Evolutionary conservation across 2,888 invertebrate genomes (phyloP).

Genomic region (Chalcosyrphus nemorum): DNA sequence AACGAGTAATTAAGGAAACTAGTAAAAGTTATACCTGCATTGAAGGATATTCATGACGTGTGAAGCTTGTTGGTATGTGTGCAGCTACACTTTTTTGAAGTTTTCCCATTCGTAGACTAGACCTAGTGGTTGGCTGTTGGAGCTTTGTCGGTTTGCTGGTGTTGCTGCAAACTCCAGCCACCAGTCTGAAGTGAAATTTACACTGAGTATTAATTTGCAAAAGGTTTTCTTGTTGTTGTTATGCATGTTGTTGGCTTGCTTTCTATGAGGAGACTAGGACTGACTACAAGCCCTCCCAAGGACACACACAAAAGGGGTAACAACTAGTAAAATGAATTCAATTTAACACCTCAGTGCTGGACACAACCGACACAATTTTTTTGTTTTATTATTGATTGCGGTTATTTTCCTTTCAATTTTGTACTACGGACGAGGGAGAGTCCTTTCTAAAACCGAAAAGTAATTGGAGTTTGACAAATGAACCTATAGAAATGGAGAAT

Average conservation of each 20-base stretch:
- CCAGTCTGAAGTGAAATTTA: constrained; percentile 36
- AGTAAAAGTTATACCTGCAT: constrained; percentile 71
- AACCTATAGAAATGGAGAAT: not conserved
- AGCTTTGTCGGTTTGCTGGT: constrained; percentile 9
- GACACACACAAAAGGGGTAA: constrained; percentile 40
- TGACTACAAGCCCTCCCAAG: no score
- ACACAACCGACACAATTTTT: constrained; percentile 20
- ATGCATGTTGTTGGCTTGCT: constrained; percentile 1
- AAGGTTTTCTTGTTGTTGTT: constrained; percentile 32
- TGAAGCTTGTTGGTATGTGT: no score
- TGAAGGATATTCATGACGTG: constrained; percentile 40
- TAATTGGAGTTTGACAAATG: constrained; percentile 47
- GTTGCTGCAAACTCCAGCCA: not conserved
- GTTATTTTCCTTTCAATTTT: constrained; percentile 53
- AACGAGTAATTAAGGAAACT: constrained; percentile 74
- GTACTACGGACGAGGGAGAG: not conserved
- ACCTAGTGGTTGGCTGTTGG: not conserved
- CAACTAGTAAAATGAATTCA: constrained; percentile 64
- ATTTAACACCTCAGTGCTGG: constrained; percentile 54
- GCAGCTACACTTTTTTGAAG: constrained; percentile 6
- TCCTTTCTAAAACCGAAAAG: constrained; percentile 3
- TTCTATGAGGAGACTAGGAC: constrained; percentile 6
- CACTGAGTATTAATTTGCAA: constrained; percentile 53
- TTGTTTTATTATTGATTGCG: constrained; percentile 55
- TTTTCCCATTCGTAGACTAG: constrained; percentile 4